Conservation (phyloP, 1,140 invertebrate genomes). For the Temnothorax longispinosus region DNA sequence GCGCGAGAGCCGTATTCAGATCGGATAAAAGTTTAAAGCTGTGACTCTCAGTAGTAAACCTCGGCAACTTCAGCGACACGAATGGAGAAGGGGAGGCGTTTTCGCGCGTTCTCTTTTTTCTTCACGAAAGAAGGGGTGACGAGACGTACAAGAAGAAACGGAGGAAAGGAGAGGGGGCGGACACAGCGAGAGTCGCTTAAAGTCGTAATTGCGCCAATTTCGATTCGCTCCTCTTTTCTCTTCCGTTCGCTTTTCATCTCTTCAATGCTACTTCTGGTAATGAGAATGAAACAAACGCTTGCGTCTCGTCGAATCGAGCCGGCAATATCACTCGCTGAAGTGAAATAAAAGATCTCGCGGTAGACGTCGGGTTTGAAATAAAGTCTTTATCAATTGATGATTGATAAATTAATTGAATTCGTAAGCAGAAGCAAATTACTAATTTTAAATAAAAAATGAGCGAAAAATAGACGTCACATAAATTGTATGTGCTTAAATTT, state of each 20-base stretch:
- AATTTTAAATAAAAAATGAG: constrained; percentile 13
- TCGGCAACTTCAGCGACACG: constrained; percentile 55
- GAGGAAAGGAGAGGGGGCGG: not conserved
- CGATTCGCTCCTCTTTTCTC: constrained; percentile 40
- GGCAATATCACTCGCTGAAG: constrained; percentile 23
- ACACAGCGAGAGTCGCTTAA: constrained; percentile 61
- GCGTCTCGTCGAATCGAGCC: constrained; percentile 12
- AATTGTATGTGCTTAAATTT: not conserved
- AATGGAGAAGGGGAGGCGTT: constrained; percentile 1
- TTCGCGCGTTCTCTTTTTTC: constrained; percentile 30
- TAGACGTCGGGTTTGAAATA: constrained; percentile 8
- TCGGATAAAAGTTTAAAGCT: constrained; percentile 64
- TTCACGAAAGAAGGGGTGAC: constrained; percentile 22
- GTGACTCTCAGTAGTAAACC: constrained; percentile 51
- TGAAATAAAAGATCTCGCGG: constrained; percentile 22
- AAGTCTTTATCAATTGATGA: constrained; percentile 43
- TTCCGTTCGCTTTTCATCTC: constrained; percentile 46
- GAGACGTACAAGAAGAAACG: not conserved
- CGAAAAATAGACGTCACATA: not conserved
- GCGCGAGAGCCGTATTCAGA: constrained; percentile 19
- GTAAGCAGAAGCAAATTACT: constrained; percentile 14
- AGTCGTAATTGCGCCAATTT: constrained; percentile 62
- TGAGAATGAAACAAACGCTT: constrained; percentile 58
- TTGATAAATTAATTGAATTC: constrained; percentile 53
- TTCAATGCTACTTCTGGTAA: constrained; percentile 61